Conservation (phyloP, 2,888 invertebrate genomes). For the Girardia tigrina region DNA sequence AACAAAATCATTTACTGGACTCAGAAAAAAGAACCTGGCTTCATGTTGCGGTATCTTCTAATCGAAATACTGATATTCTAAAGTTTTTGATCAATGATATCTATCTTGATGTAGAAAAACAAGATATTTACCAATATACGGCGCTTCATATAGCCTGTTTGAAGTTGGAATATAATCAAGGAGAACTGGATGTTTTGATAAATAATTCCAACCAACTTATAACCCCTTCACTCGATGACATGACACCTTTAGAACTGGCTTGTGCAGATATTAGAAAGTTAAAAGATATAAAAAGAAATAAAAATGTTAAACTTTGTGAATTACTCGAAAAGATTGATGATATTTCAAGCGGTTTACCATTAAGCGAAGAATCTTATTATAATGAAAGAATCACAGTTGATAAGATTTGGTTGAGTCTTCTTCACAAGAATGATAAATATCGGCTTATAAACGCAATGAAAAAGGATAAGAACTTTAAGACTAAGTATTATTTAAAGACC, state of each 20-base stretch:
- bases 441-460: neutral
- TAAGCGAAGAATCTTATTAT: neutral
- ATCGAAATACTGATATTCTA: neutral
- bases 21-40: neutral
- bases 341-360: neutral
- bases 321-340: neutral
- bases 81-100: neutral
- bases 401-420: neutral
- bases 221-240: neutral
- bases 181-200: neutral
- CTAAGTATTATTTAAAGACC: neutral
- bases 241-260: neutral
- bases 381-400: neutral
- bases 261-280: neutral
- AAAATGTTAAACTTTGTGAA: neutral
- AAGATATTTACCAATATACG: neutral
- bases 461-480: neutral
- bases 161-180: neutral
- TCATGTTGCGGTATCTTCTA: neutral
- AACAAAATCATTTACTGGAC: neutral
- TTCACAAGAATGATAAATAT: neutral
- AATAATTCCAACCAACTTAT: neutral
- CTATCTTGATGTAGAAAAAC: neutral
- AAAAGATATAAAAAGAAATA: neutral
- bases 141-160: neutral